Base-by-base conservation (phyloP, 2,113 vertebrate genomes). In the Myrmecophaga tridactyla region DNA sequence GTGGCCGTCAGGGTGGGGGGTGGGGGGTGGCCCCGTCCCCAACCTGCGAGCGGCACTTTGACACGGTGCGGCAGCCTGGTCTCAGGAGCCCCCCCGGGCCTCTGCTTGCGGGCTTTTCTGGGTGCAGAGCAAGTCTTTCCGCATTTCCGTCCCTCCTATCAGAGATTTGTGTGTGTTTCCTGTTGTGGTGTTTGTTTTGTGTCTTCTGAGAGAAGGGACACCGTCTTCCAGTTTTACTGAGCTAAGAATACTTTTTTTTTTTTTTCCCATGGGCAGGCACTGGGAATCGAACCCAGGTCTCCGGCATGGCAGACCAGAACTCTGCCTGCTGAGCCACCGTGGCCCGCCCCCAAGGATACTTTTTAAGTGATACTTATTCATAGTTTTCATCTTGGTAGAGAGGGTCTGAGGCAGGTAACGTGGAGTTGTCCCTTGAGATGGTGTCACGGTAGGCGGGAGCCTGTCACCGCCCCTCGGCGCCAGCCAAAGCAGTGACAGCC, bases 1-100 rank as follows among this genome's bases (percentile, higher is more conserved):
- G 51, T 63, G 70, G 62, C 14, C 36, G 31, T 65, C 21, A 23
- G 8, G 36, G 6, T 2, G 8, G 4, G 1, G 1, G 7, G 11
- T 7, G 36, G 4, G 12, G 1, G 0, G 1, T 39, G 69, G 10
- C 67, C n/a, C 11, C 31, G 41, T 2, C 4, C 31, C 51, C 7
- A 65, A 53, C 48, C 36, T 8, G 3, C 4, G 0, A 11, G 53
- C 11, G 12, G 23, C 13, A 14, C 43, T 46, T 3, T 12, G 3
- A 3, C 1, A 9, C 1, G 6, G 8, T 27, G 15, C 0, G 4
- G 18, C 13, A 27, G 36, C 48, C 39, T 14, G 43, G 43, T n/a
- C 29, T 27, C 4, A 15, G 8, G 23, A 48, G 39, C 29, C 1
- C 0, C 23, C n/a, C n/a, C n/a, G n/a, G n/a, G n/a, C n/a, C 39